These are phyloP conservation scores for Lycia hirtaria DNA, from an alignment of 2,888 invertebrate genomes.

Conservation along the genomic window DNA sequence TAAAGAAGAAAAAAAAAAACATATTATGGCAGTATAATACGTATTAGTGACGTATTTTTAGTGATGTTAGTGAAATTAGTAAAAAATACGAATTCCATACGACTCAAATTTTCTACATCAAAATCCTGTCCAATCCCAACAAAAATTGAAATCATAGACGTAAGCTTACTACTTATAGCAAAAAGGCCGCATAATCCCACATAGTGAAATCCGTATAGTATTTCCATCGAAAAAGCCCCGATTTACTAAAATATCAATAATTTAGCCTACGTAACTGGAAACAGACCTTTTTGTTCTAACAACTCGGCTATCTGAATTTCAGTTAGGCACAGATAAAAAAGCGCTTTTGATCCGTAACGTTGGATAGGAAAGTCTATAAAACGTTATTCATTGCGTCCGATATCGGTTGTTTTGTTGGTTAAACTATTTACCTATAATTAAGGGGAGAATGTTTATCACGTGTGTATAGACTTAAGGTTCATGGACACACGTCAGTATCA, in stretches of 20 bases:
- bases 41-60: no score
- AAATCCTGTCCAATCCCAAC: no score
- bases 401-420: constrained; percentile 34
- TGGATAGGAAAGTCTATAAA: constrained; percentile 26
- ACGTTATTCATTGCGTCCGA: constrained; percentile 27
- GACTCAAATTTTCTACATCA: no score
- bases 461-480: background rate
- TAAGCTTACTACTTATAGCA: no score
- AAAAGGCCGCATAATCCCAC: no score
- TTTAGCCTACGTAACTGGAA: constrained; percentile 5
- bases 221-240: background rate
- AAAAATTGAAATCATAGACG: no score
- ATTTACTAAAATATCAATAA: constrained; percentile 6
- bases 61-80: no score
- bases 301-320: constrained; percentile 17
- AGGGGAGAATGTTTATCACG: constrained; percentile 3
- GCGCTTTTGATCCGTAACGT: constrained; percentile 17
- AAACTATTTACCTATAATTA: constrained; percentile 34
- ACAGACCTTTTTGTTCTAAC: constrained; percentile 15
- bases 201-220: background rate
- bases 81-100: no score
- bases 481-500: no score
- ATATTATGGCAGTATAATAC: no score
- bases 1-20: no score
- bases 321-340: constrained; percentile 23